Conservation (phyloP, 2,797 vertebrate species). For the Scolopax bukidnonensis region DNA sequence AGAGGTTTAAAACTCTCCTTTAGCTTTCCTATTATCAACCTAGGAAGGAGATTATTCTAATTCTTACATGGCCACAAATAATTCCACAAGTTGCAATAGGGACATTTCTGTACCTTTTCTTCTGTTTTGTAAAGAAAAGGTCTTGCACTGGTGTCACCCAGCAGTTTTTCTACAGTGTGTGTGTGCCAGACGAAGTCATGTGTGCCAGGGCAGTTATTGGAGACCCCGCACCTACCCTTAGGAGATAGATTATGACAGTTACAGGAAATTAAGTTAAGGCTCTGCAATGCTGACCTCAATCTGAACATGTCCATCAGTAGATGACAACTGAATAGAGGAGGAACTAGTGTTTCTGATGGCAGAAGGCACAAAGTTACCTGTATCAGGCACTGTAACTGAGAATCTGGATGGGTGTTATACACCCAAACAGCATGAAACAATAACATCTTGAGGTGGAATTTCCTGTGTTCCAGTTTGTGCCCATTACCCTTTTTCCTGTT, state of each 20-base stretch:
- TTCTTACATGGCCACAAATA: background rate
- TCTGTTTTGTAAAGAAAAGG: background rate
- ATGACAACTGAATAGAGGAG: background rate
- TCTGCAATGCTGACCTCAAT: background rate
- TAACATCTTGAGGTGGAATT: background rate
- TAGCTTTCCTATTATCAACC: rapidly evolving
- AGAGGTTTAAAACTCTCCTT: background rate
- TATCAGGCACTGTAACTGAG: rapidly evolving
- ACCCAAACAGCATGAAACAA: no score
- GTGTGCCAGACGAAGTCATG: background rate
- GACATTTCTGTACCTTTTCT: background rate
- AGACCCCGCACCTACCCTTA: background rate
- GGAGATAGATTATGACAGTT: rapidly evolving
- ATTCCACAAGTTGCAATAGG: background rate
- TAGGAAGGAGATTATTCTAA: background rate
- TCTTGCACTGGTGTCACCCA: background rate
- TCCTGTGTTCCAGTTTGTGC: background rate
- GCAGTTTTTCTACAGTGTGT: background rate
- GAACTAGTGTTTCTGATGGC: background rate
- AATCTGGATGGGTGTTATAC: rapidly evolving
- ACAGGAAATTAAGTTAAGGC: rapidly evolving
- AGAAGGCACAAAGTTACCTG: no score
- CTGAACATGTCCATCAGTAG: background rate
- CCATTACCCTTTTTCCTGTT: background rate
- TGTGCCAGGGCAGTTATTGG: rapidly evolving